Base-by-base conservation (phyloP, 2,113 vertebrate species). In the Anser cygnoides region DNA sequence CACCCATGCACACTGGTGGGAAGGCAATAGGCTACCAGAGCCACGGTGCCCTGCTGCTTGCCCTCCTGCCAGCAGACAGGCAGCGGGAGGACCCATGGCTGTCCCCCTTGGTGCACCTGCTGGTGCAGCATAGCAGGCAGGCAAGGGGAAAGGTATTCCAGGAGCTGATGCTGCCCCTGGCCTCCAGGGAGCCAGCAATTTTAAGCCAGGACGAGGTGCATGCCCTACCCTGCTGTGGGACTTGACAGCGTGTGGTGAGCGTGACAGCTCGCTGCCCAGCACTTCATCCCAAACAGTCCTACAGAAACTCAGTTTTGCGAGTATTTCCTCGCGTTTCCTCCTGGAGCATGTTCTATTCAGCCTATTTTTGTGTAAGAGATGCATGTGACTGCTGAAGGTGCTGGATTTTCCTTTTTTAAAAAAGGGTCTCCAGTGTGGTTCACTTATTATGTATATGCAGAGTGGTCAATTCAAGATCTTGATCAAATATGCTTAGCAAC, bases 51-150 rank as follows among this genome's bases (percentile, higher is more conserved):
- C 46, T 55, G 10, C 78, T 83, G 41, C 0, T 0, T 89, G 46
- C 57, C 54, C 65, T 75, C 35, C 0, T 14, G 33, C 16, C 46
- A n/a, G 44, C 18, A 68, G 52, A 77, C 65, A 66, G 10, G 29
- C 55, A 67, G 25, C 23, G 37, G 25, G 29, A 49, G 35, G 52
- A 39, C 76, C 46, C 18, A 13, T 84, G 66, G 66, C 58, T 63
- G 58, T 61, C 29, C 55, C 29, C 1, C 4, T 58, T 67, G 82
- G 73, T 55, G 70, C 84, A 94, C 87, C 92, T 91, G 83, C 89
- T 61, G 89, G 70, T 33, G 77, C 68, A 93, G 80, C 92, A 82
- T 57, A 84, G 75, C 37, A 66, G 73, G 83, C 58, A 83, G 31
- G 31, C 1, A 4, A 52, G 12, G 18, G 57, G 4, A 84, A 85